Conservation (phyloP, 2,888 invertebrate species). For the Cyclophora albipunctata region DNA sequence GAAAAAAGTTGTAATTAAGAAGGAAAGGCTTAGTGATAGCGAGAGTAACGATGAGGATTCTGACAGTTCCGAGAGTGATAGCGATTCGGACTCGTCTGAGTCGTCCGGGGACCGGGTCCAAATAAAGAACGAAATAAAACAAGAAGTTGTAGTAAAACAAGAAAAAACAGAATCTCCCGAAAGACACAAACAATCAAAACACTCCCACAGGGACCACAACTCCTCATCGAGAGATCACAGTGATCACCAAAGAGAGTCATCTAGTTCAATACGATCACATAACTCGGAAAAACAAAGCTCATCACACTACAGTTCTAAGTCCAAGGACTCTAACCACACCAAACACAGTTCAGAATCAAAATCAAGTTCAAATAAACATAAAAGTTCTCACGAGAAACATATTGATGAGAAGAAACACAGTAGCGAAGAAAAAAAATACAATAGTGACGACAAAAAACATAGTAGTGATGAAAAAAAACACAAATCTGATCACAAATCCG, state of each 20-base stretch:
- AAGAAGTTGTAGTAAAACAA: constrained; percentile 33
- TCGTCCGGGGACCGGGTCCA: constrained; percentile 47
- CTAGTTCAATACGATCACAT: constrained; percentile 30
- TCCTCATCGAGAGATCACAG: too few species aligned
- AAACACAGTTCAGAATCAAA: constrained; percentile 14
- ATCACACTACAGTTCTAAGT: too few species aligned
- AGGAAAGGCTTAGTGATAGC: constrained; percentile 34
- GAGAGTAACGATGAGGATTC: constrained; percentile 36
- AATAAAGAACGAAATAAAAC: constrained; percentile 36
- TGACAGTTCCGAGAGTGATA: constrained; percentile 40
- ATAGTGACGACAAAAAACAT: constrained; percentile 32
- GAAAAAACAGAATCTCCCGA: constrained; percentile 36
- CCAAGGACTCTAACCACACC: too few species aligned
- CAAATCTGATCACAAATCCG: constrained; percentile 35
- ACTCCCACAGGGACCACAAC: constrained; percentile 29
- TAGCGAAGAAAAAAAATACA: constrained; percentile 39
- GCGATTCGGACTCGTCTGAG: constrained; percentile 41
- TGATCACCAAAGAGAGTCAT: constrained; percentile 23
- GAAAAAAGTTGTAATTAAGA: constrained; percentile 30
- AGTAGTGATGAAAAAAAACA: constrained; percentile 37
- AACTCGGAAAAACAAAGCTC: constrained; percentile 32
- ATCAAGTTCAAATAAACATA: constrained; percentile 41
- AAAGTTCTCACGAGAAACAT: constrained; percentile 36
- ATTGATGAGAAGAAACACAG: constrained; percentile 21
- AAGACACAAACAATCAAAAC: constrained; percentile 30